phyloP scores from a whole-genome alignment of 2,797 vertebrate genomes.

The Denticeps clupeoides region DNA sequence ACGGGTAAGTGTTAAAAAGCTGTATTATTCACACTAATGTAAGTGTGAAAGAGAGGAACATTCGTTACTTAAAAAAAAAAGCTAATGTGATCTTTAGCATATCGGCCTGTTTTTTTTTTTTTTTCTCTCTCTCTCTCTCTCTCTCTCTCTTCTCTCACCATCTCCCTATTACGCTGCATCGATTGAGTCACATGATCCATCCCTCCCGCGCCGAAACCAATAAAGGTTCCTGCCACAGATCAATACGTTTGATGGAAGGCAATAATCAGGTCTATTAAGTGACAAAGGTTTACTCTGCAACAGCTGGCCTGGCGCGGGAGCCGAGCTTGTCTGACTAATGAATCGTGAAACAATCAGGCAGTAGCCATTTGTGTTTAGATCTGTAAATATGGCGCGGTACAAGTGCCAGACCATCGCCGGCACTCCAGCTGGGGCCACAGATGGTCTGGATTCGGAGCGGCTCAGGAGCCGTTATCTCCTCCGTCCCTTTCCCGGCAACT shows the following conservation, averaged over 20 bases:
- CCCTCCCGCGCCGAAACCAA: not conserved
- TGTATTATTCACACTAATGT: too few species aligned
- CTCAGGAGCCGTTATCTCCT: conserved; percentile 68
- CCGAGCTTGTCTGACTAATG: conserved; percentile 99
- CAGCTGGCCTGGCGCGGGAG: conserved; percentile 98
- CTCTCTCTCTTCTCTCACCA: conserved; percentile 33
- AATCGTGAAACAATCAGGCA: conserved; percentile 99
- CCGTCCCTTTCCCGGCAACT: conserved; percentile 61
- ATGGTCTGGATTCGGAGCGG: conserved; percentile 96
- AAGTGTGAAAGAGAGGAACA: too few species aligned
- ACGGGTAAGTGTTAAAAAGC: too few species aligned
- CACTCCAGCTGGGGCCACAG: conserved; percentile 99
- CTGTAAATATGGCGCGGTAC: conserved; percentile 99
- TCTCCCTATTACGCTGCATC: not conserved
- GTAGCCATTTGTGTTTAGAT: conserved; percentile 99
- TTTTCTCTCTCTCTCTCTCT: conserved; percentile 21
- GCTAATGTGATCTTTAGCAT: too few species aligned
- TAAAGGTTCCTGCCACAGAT: conserved; percentile 80
- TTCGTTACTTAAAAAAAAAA: too few species aligned
- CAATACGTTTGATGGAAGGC: conserved; percentile 98
- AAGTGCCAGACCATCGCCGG: conserved; percentile 99
- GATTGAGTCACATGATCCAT: not conserved
- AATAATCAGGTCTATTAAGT: conserved; percentile 99
- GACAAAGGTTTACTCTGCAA: conserved; percentile 99
- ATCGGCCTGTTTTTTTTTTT: not conserved